Base-by-base conservation (phyloP, 2,888 invertebrate species). In the Eilema griseolum region DNA sequence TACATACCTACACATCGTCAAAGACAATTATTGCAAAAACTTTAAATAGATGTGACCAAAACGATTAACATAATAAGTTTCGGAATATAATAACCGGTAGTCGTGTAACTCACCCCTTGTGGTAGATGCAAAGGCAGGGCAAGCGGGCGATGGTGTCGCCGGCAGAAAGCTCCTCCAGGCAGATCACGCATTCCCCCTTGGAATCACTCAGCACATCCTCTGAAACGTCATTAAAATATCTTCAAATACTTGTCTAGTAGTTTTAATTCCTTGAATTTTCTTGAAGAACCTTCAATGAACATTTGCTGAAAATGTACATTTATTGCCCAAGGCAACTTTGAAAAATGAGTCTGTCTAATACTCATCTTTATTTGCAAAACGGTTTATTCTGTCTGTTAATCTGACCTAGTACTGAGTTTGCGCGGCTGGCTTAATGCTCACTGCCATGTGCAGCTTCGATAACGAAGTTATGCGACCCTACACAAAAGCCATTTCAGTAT, bases 41-140 rank as follows among this genome's bases (percentile, higher is more conserved):
- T 8, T 46, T 46, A 20, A 20, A 46, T 46, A 52, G n/a, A 52
- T n/a, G 8, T 52, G 52, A 52, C n/a, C 41, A 41, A 41, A 16
- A 41, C 16, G 3, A 41, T 41, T 0, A n/a, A 41, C 4, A 41
- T 16, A n/a, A n/a, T n/a, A n/a, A 52, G 16, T 52, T 33, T 52
- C n/a, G 8, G n/a, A 52, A 52, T 10, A 52, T 0, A 46, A 46
- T 20, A 20, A 10, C n/a, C 8, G 52, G 7, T 46, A 46, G 46
- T 46, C 20, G 7, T 46, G 46, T 14, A 16, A 73, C 89, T 95
- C 93, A 99, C 99, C 97, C 97, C 96, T 99, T 99, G 96, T 99
- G 99, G 96, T 99, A 99, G 96, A 99, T 98, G 97, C 99, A 99
- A 89, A 99, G 97, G 96, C 99, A 99, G 89, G 99, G 99, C 95